Conservation (phyloP, 2,113 vertebrate species). For the Chroicocephalus ridibundus region DNA sequence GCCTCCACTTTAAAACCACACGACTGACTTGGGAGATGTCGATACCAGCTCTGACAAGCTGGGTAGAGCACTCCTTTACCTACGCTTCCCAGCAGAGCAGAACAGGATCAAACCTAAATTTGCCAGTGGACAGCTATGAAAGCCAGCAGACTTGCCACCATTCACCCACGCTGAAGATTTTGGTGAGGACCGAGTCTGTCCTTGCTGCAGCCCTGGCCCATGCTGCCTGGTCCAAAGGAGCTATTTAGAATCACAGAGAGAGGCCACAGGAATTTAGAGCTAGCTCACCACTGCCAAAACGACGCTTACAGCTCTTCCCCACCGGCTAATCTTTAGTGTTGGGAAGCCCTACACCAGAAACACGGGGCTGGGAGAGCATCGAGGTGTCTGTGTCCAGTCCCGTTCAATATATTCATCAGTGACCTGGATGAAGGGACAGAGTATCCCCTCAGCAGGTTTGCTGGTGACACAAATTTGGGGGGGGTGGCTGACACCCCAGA, state of each 20-base stretch:
- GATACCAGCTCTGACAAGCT: neutral
- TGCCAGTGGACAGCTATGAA: neutral
- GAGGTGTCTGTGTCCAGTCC: too few species aligned
- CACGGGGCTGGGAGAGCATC: neutral
- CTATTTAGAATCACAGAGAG: neutral
- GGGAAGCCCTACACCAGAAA: neutral
- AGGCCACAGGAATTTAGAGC: neutral
- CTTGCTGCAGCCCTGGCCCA: neutral
- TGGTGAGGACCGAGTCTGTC: neutral
- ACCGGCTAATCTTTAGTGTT: neutral
- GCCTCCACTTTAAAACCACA: neutral
- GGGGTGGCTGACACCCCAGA: too few species aligned
- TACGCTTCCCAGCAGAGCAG: neutral
- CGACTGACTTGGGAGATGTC: too few species aligned
- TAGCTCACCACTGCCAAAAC: neutral
- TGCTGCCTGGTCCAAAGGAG: neutral
- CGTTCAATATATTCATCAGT: too few species aligned
- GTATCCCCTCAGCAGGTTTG: too few species aligned
- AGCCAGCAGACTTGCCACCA: neutral
- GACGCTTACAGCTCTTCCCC: neutral
- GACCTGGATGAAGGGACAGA: too few species aligned
- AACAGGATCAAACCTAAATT: neutral
- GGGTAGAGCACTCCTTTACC: neutral
- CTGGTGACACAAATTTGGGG: too few species aligned
- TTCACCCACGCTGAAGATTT: neutral